Conservation (phyloP, 2,113 vertebrate genomes). For the Cephalopterus ornatus region DNA sequence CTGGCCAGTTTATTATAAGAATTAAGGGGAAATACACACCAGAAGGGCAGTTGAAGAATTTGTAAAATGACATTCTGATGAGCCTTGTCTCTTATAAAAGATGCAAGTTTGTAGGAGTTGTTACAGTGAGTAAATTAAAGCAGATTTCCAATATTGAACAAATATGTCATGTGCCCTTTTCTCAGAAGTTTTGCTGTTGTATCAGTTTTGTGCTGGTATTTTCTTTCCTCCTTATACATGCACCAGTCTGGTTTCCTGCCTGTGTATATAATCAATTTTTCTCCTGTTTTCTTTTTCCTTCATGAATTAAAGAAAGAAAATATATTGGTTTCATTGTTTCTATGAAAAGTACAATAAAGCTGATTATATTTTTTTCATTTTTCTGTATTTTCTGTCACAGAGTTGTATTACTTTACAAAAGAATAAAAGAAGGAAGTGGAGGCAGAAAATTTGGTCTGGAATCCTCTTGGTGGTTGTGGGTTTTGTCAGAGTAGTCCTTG, state of each 20-base stretch:
- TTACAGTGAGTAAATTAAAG: slow-evolving; percentile 53
- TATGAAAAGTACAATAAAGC: background rate
- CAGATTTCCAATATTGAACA: slow-evolving; percentile 58
- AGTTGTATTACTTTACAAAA: background rate
- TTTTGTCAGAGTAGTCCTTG: background rate
- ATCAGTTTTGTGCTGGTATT: background rate
- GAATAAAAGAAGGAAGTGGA: background rate
- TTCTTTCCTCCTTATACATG: background rate
- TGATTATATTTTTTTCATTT: background rate
- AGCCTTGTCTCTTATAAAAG: slow-evolving; percentile 57
- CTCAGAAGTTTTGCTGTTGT: slow-evolving; percentile 30
- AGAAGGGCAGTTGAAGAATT: background rate
- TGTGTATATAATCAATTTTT: background rate
- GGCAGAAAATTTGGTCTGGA: background rate
- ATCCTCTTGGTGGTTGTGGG: background rate
- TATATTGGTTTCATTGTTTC: background rate
- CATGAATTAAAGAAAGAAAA: background rate
- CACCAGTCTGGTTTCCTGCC: background rate
- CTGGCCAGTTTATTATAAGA: slow-evolving; percentile 33
- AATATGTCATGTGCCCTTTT: slow-evolving; percentile 42
- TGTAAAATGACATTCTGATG: slow-evolving; percentile 25
- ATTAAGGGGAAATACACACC: slow-evolving; percentile 16
- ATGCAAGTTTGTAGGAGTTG: slow-evolving; percentile 42
- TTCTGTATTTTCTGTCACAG: background rate
- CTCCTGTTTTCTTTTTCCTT: background rate